Percentiles rank a stretch among this genome's conserved stretches.
Conservation (phyloP, 2,888 invertebrate species). For the Caenorhabditis macrosperma region DNA sequence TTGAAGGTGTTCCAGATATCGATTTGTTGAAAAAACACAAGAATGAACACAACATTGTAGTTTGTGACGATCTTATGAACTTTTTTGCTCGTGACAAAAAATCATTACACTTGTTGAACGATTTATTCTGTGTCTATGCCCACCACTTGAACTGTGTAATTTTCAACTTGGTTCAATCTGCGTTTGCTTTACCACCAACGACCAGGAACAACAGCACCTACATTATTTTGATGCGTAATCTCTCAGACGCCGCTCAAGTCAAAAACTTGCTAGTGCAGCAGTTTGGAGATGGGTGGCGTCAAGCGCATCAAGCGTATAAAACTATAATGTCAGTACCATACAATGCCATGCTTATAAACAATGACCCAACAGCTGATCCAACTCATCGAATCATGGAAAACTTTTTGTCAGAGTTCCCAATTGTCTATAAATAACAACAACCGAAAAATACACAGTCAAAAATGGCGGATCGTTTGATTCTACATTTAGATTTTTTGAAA, state of each 20-base stretch:
- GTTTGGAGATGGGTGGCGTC: constrained; percentile 31
- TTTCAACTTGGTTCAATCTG: constrained; percentile 34
- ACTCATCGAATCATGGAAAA: too few relatives aligned
- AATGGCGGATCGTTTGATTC: constrained; percentile 13
- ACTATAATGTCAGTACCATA: constrained; percentile 17
- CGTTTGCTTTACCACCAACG: constrained; percentile 14
- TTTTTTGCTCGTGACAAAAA: constrained; percentile 15
- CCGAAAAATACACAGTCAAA: neutral
- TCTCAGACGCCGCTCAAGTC: constrained; percentile 26
- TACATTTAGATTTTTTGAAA: constrained; percentile 11
- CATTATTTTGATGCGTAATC: constrained; percentile 18
- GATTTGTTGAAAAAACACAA: constrained; percentile 25
- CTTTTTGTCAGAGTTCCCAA: too few relatives aligned
- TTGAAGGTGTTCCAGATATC: constrained; percentile 20
- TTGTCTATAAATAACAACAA: constrained; percentile 3
- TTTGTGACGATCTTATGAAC: constrained; percentile 41
- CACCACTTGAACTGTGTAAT: constrained; percentile 33
- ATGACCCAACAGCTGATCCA: neutral
- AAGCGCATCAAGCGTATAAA: constrained; percentile 17
- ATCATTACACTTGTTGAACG: constrained; percentile 5
- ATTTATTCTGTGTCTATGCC: constrained; percentile 38
- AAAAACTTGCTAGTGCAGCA: constrained; percentile 27
- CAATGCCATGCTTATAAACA: constrained; percentile 20
- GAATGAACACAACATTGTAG: constrained; percentile 1
- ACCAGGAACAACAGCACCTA: constrained; percentile 30